Percentiles rank a stretch among this genome's conserved stretches.
phyloP scores from a whole-genome alignment of 2,888 invertebrate species.

The Leptura quadrifasciata region DNA sequence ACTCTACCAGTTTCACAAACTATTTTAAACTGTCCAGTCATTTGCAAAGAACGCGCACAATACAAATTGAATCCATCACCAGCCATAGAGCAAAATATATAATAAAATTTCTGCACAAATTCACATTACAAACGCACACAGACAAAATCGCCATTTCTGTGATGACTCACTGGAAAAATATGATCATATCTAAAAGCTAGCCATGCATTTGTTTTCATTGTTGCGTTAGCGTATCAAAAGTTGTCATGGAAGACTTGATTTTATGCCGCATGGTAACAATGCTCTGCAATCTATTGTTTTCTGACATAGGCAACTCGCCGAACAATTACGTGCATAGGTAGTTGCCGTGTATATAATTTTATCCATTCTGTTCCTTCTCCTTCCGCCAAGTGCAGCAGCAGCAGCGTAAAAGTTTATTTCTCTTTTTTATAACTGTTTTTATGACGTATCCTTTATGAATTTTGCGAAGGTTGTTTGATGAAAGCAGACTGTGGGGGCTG shows the following conservation, averaged over 20 bases:
- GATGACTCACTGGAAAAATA: not conserved
- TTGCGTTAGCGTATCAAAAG: not conserved
- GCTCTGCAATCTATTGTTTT: too few species aligned
- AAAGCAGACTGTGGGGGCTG: constrained; percentile 20
- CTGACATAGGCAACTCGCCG: not conserved
- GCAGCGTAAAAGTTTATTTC: not conserved
- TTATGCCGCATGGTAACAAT: too few species aligned
- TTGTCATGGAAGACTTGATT: too few species aligned
- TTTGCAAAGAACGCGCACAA: not conserved
- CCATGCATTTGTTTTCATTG: not conserved
- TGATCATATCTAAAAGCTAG: not conserved
- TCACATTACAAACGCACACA: not conserved
- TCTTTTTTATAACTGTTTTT: constrained; percentile 35
- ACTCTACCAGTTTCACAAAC: not conserved
- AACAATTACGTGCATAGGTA: not conserved
- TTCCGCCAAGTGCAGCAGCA: not conserved
- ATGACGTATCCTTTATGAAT: constrained; percentile 31
- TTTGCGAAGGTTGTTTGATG: constrained; percentile 34
- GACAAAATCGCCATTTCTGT: not conserved
- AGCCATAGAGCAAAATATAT: not conserved
- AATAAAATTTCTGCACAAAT: not conserved
- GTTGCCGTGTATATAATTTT: not conserved
- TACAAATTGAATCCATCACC: not conserved
- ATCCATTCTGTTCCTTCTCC: not conserved
- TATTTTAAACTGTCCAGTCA: not conserved